These are phyloP conservation scores for Pavo muticus DNA, from an alignment of 2,113 vertebrate genomes.

Conservation along the genomic window DNA sequence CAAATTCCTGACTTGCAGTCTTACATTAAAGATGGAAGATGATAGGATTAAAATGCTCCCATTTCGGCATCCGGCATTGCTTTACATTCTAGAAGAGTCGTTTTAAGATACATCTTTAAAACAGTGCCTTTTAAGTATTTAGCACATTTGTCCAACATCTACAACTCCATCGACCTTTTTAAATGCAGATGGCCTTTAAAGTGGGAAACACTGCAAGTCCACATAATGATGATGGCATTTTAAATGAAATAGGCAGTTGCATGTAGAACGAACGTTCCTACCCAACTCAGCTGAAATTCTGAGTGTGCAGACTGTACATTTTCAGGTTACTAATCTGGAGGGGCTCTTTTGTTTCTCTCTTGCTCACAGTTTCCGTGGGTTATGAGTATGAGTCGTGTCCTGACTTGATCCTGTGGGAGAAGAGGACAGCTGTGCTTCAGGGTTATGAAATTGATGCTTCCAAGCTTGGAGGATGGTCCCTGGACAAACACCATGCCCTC, in stretches of 20 bases:
- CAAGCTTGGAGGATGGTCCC: conserved; percentile 94
- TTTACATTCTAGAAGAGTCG: neutral
- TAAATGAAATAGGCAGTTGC: neutral
- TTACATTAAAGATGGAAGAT: neutral
- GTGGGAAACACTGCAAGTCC: neutral
- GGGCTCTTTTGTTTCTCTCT: neutral
- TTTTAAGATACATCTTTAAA: neutral
- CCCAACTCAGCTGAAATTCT: neutral
- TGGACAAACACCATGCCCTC: conserved; percentile 95
- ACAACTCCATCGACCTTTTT: neutral
- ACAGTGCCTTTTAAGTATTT: neutral
- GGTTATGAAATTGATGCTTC: conserved; percentile 95
- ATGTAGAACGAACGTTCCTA: neutral
- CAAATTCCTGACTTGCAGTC: neutral
- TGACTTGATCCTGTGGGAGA: conserved; percentile 97
- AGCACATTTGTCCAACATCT: neutral
- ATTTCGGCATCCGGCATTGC: neutral
- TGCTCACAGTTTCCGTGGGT: conserved; percentile 89
- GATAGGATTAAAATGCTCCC: neutral
- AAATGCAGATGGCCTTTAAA: conserved; percentile 1
- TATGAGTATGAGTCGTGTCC: conserved; percentile 98
- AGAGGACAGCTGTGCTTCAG: conserved; percentile 93
- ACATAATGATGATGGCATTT: neutral
- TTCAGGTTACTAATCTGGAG: neutral
- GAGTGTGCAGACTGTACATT: neutral